Conservation (phyloP, 2,113 vertebrate species). For the Arenaria interpres region DNA sequence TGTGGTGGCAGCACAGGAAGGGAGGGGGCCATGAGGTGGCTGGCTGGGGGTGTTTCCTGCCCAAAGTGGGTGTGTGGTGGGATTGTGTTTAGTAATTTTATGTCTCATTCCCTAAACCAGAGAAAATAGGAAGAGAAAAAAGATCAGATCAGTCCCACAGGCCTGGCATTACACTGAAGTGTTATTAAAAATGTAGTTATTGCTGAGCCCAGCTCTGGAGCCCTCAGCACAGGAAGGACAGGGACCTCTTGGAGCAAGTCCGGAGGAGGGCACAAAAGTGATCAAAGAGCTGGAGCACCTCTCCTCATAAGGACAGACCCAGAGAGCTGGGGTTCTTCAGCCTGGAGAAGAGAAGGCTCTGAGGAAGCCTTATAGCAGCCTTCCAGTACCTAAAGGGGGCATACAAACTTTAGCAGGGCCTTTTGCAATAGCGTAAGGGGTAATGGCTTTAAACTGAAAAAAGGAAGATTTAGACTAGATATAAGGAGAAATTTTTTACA, state of each 20-base stretch:
- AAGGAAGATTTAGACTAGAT: neutral
- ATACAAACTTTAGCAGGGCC: neutral
- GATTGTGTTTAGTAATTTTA: no score
- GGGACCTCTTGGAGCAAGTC: neutral
- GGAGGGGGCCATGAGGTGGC: neutral
- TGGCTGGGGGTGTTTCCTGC: neutral
- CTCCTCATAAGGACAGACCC: neutral
- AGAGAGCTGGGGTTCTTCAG: neutral
- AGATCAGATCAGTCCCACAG: neutral
- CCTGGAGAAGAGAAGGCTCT: neutral
- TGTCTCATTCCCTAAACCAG: accelerated
- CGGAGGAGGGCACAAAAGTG: neutral
- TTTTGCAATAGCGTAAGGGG: neutral
- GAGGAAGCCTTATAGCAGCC: neutral
- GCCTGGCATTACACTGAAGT: neutral
- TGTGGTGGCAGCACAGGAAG: accelerated
- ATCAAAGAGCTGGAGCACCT: neutral
- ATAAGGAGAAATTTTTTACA: neutral
- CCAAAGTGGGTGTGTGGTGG: accelerated
- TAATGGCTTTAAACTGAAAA: neutral
- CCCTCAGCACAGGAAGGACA: neutral
- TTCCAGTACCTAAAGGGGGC: neutral
- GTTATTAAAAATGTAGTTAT: neutral
- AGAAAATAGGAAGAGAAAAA: neutral
- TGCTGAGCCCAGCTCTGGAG: neutral